Percentiles rank a stretch among this genome's conserved stretches.
Conservation (phyloP, 1,140 invertebrate genomes). For the Oppia nitens region DNA sequence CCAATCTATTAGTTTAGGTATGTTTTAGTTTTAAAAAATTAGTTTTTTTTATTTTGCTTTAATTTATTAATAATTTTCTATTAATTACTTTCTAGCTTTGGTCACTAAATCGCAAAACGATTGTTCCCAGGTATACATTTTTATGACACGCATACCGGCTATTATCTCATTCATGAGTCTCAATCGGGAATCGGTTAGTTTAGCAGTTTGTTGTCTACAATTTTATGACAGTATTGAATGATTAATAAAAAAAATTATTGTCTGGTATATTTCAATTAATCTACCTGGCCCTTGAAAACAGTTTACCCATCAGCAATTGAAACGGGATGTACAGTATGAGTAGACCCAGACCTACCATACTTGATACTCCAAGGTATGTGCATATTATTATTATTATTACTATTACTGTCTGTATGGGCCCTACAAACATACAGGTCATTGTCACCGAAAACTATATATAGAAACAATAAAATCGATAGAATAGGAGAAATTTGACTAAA, state of each 20-base stretch:
- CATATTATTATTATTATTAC: constrained; percentile 37
- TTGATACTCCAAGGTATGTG: constrained; percentile 44
- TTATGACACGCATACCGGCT: constrained; percentile 68
- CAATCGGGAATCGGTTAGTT: constrained; percentile 2
- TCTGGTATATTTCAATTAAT: constrained; percentile 14
- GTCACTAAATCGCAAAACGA: constrained; percentile 48
- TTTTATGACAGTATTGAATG: neutral
- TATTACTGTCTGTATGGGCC: constrained; percentile 50
- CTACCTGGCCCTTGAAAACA: constrained; percentile 28
- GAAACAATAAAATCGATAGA: too few relatives aligned
- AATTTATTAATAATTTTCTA: neutral
- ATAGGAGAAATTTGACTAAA: neutral
- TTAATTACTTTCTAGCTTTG: constrained; percentile 30
- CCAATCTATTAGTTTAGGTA: constrained; percentile 30
- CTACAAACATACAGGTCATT: constrained; percentile 34
- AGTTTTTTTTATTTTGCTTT: neutral
- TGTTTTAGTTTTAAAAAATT: neutral
- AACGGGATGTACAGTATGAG: constrained; percentile 64
- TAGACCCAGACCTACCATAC: constrained; percentile 54
- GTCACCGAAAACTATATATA: neutral
- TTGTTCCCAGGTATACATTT: constrained; percentile 57
- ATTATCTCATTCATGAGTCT: constrained; percentile 67
- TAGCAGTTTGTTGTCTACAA: constrained; percentile 2
- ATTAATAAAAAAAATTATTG: neutral
- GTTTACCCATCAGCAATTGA: constrained; percentile 50